Evolutionary conservation across 2,888 invertebrate species (phyloP).

Genomic region (Tortricodes alternella): DNA sequence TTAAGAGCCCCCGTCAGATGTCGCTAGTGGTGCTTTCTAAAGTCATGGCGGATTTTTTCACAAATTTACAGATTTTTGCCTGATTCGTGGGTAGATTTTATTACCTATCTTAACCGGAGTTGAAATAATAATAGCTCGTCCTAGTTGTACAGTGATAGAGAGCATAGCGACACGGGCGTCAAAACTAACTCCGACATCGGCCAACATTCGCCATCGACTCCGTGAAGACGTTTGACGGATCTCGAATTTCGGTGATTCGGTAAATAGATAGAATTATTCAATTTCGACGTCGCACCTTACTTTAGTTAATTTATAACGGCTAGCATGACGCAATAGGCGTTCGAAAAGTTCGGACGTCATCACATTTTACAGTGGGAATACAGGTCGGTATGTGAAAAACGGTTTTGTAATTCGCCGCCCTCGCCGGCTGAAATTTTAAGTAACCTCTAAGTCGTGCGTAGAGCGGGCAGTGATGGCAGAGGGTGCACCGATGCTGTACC

Average conservation of each 20-base stretch:
- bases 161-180: slow-evolving; percentile 58
- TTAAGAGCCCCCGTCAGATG: slow-evolving; percentile 65
- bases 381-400: slow-evolving; percentile 59
- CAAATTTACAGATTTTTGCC: slow-evolving; percentile 69
- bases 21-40: slow-evolving; percentile 70
- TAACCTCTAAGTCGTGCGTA: slow-evolving; percentile 28
- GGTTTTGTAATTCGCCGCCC: slow-evolving; percentile 34
- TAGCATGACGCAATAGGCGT: slow-evolving; percentile 72
- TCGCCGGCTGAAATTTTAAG: slow-evolving; percentile 34
- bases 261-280: slow-evolving; percentile 62
- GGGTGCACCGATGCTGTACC: slow-evolving; percentile 69
- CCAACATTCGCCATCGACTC: slow-evolving; percentile 51
- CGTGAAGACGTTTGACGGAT: slow-evolving; percentile 58
- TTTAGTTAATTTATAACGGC: slow-evolving; percentile 60
- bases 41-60: slow-evolving; percentile 80
- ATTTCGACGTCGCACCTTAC: slow-evolving; percentile 62
- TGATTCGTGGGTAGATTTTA: slow-evolving; percentile 76
- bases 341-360: slow-evolving; percentile 51
- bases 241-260: slow-evolving; percentile 70
- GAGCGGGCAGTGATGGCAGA: slow-evolving; percentile 60
- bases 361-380: slow-evolving; percentile 53
- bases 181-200: slow-evolving; percentile 46
- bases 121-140: slow-evolving; percentile 64
- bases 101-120: slow-evolving; percentile 61
- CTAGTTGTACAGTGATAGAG: slow-evolving; percentile 56